Conservation (phyloP, 2,888 invertebrate genomes). For the Lasioglossum calceatum region DNA sequence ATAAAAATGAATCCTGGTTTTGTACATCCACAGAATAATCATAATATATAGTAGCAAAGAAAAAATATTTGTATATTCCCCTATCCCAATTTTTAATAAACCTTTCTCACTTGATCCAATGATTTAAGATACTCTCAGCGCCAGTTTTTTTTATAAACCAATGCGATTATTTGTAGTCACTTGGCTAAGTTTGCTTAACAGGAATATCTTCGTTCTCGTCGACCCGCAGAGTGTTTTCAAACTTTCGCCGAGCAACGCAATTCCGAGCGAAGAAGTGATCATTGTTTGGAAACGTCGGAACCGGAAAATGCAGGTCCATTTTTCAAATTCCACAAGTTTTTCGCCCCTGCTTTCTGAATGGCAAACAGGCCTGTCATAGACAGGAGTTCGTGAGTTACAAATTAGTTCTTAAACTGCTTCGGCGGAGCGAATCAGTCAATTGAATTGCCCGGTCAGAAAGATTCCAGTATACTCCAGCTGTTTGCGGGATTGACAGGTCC, state of each 20-base stretch:
- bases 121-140: neutral
- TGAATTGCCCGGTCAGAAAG: neutral
- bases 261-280: neutral
- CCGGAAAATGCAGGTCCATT: neutral
- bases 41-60: neutral
- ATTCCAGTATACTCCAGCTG: neutral
- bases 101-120: neutral
- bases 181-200: neutral
- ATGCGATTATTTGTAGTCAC: neutral
- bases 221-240: neutral
- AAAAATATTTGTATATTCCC: too few species aligned
- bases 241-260: neutral
- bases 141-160: neutral
- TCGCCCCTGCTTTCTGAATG: neutral
- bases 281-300: neutral
- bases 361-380: neutral
- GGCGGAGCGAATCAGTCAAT: neutral
- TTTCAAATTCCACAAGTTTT: neutral
- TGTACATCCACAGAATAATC: neutral
- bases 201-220: neutral
- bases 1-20: neutral
- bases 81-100: neutral
- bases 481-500: neutral
- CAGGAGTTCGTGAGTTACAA: slow-evolving; percentile 5
- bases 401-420: slow-evolving; percentile 16